These are phyloP conservation scores for Radopholus similis DNA, from an alignment of 1,140 invertebrate genomes.

Conservation along the genomic window DNA sequence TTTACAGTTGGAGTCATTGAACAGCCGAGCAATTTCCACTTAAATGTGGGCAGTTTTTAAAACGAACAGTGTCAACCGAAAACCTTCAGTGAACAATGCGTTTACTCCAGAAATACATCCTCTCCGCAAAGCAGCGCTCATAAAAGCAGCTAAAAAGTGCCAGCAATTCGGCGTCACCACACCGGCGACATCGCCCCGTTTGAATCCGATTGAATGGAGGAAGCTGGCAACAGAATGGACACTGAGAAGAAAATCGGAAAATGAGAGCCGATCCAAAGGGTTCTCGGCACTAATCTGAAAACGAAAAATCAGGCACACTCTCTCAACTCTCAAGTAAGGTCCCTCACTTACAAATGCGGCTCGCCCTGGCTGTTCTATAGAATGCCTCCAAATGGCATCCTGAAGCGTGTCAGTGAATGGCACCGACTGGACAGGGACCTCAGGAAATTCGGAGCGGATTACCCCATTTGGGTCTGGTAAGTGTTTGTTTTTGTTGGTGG, in stretches of 20 bases:
- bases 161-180: slow-evolving; percentile 32
- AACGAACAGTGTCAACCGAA: slow-evolving; percentile 2
- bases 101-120: slow-evolving; percentile 69
- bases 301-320: no score
- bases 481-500: no score
- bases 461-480: no score
- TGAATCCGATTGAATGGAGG: slow-evolving; percentile 64
- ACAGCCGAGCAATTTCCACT: slow-evolving; percentile 73
- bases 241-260: slow-evolving; percentile 13
- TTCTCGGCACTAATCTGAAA: slow-evolving; percentile 37
- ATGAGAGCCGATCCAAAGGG: slow-evolving; percentile 23
- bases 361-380: slow-evolving; percentile 17
- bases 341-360: slow-evolving; percentile 21
- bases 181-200: slow-evolving; percentile 61
- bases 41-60: slow-evolving; percentile 7
- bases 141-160: slow-evolving; percentile 34
- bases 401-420: slow-evolving; percentile 23
- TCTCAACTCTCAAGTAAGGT: not conserved
- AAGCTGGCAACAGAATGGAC: slow-evolving; percentile 31
- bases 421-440: slow-evolving; percentile 23
- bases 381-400: slow-evolving; percentile 31
- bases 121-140: slow-evolving; percentile 61
- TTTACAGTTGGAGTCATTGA: slow-evolving; percentile 68
- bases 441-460: slow-evolving; percentile 26
- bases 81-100: slow-evolving; percentile 54